A percentile compares a stretch with the other conserved stretches of the same genome.
Evolutionary conservation across 2,888 invertebrate genomes (phyloP).

Genomic region (Tetragonula carbonaria): DNA sequence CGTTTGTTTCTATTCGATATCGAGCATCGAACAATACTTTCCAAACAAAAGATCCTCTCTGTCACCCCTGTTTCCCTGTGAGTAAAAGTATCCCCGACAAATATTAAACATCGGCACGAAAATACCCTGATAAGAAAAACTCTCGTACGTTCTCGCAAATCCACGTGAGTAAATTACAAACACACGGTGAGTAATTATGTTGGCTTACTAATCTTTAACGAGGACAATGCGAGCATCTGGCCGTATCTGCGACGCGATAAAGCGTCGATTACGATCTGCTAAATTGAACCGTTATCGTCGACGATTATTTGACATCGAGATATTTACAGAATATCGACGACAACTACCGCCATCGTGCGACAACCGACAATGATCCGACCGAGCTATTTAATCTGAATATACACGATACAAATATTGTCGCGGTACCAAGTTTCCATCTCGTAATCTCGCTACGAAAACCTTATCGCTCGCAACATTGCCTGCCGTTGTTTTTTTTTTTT

Average conservation of each 20-base stretch:
- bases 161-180: slow-evolving; percentile 6
- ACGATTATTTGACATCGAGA: not conserved
- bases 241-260: slow-evolving; percentile 13
- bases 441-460: not conserved
- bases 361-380: not conserved
- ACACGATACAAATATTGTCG: slow-evolving; percentile 1
- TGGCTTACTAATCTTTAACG: slow-evolving; percentile 33
- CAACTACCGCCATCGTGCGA: not conserved
- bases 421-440: not conserved
- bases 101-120: slow-evolving; percentile 16
- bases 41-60: not conserved
- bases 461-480: slow-evolving; percentile 2
- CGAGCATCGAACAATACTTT: not conserved
- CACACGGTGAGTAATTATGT: slow-evolving; percentile 39
- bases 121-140: slow-evolving; percentile 29
- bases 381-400: not conserved
- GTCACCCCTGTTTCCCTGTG: not conserved
- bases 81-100: not conserved
- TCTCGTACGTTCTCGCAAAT: slow-evolving; percentile 1
- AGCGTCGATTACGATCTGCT: slow-evolving; percentile 28
- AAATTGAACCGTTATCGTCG: slow-evolving; percentile 32
- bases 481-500: not conserved
- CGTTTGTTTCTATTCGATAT: not conserved
- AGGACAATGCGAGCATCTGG: slow-evolving; percentile 5
- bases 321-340: slow-evolving; percentile 3